Evolutionary conservation across 37 sponge, comb jelly and placozoan genomes (phyloP).

Genomic region (Ianthella basta): DNA sequence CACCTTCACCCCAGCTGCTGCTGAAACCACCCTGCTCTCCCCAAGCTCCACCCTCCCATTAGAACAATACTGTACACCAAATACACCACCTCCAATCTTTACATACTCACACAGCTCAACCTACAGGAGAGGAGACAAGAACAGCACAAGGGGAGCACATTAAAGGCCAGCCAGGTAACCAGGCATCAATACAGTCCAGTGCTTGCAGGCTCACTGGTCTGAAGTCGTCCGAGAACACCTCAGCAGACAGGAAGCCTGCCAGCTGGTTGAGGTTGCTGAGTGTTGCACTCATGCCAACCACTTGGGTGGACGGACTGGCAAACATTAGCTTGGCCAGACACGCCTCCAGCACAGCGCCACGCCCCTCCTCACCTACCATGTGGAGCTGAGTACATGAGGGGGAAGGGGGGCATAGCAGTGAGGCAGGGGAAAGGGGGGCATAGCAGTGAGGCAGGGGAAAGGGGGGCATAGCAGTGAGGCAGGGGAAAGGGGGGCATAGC

Average conservation of each 20-base stretch:
- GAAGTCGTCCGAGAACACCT: conserved; percentile 74
- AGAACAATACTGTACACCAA: not conserved
- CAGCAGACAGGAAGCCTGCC: conserved; percentile 76
- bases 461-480: too few species aligned
- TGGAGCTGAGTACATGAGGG: conserved; percentile 63
- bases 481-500: too few species aligned
- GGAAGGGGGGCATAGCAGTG: too few species aligned
- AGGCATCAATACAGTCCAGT: not conserved
- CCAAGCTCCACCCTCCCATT: not conserved
- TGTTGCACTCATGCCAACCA: conserved; percentile 97
- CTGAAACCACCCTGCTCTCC: not conserved
- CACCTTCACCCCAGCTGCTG: too few species aligned
- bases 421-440: too few species aligned
- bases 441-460: too few species aligned
- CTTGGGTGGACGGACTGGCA: conserved; percentile 46
- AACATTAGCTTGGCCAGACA: conserved; percentile 82
- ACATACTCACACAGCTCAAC: conserved; percentile 65
- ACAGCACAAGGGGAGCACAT: not conserved
- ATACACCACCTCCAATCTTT: conserved; percentile 62
- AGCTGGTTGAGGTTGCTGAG: conserved; percentile 83
- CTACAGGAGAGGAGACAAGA: conserved; percentile 39
- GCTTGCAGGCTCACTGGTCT: conserved; percentile 75
- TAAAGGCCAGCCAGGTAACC: not conserved
- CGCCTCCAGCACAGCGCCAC: conserved; percentile 90
- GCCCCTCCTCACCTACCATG: conserved; percentile 93